phyloP scores from a whole-genome alignment of 2,888 invertebrate species.

The Gibbula magus region DNA sequence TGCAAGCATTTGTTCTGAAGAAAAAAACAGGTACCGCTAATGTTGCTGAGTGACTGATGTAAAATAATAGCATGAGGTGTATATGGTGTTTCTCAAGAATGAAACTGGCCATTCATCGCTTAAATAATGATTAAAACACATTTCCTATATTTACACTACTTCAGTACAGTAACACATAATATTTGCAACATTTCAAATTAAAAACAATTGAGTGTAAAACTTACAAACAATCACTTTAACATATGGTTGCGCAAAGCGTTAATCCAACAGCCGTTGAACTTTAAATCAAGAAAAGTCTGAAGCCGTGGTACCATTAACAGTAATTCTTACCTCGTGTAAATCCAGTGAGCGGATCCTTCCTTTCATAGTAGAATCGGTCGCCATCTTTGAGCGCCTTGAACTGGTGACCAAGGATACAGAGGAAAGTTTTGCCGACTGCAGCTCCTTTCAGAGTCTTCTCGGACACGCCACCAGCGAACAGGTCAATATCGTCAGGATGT shows the following conservation, averaged over 20 bases:
- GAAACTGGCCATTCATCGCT: too few relatives aligned
- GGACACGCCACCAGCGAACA: constrained; percentile 90
- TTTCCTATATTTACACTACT: too few relatives aligned
- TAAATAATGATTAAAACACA: too few relatives aligned
- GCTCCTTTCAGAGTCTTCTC: constrained; percentile 86
- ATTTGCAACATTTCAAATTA: too few relatives aligned
- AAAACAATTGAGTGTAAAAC: too few relatives aligned
- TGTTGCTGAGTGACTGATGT: too few relatives aligned
- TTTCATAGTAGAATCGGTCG: constrained; percentile 92
- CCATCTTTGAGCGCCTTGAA: constrained; percentile 87
- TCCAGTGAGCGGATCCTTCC: background rate
- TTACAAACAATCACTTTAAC: too few relatives aligned
- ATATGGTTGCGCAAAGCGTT: too few relatives aligned
- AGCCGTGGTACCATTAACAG: background rate
- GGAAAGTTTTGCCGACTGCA: constrained; percentile 89
- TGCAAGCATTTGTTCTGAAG: constrained; percentile 86
- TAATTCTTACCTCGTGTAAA: background rate
- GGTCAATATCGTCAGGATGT: constrained; percentile 88
- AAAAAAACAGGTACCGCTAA: background rate
- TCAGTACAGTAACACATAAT: too few relatives aligned
- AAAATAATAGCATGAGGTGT: too few relatives aligned
- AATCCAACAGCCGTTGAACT: background rate
- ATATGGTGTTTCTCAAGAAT: too few relatives aligned
- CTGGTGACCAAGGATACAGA: constrained; percentile 89
- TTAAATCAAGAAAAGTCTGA: too few relatives aligned